These are phyloP conservation scores for Marronus borbonicus DNA, from an alignment of 2,888 invertebrate genomes.

Conservation along the genomic window DNA sequence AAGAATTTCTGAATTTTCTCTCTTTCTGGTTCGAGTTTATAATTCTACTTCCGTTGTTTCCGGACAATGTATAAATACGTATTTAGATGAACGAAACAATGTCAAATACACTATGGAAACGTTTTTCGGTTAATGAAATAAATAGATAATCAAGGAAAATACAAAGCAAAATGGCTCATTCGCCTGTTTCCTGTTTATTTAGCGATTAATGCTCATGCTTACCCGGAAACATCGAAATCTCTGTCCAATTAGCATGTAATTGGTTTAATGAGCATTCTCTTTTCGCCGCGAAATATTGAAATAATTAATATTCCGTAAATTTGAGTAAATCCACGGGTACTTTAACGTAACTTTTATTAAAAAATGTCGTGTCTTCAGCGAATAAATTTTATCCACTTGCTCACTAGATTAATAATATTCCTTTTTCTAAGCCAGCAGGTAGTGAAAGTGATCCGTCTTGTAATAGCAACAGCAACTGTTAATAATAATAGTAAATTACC, in stretches of 20 bases:
- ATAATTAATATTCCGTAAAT: neutral
- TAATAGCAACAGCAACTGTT: neutral
- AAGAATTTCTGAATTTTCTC: no score
- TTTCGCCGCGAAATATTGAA: neutral
- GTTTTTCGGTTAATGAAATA: neutral
- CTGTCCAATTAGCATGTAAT: conserved; percentile 33
- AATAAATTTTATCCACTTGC: neutral
- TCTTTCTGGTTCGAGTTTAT: no score
- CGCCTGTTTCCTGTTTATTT: conserved; percentile 39
- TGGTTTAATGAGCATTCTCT: conserved; percentile 23
- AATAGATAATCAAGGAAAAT: conserved; percentile 15
- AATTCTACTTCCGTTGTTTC: no score
- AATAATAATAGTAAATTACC: neutral
- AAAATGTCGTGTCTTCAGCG: neutral
- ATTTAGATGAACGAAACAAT: neutral
- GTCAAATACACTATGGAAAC: neutral
- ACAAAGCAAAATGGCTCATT: conserved; percentile 26
- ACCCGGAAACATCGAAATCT: conserved; percentile 36
- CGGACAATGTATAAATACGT: no score
- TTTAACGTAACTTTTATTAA: neutral
- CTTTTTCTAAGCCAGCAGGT: neutral
- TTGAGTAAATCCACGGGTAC: neutral
- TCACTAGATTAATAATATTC: neutral
- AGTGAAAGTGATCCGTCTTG: conserved; percentile 10
- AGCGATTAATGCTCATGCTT: conserved; percentile 14